A percentile compares a stretch with the other conserved stretches of the same genome.
phyloP scores from a whole-genome alignment of 2,113 vertebrate species.

The Harpagus bidentatus region DNA sequence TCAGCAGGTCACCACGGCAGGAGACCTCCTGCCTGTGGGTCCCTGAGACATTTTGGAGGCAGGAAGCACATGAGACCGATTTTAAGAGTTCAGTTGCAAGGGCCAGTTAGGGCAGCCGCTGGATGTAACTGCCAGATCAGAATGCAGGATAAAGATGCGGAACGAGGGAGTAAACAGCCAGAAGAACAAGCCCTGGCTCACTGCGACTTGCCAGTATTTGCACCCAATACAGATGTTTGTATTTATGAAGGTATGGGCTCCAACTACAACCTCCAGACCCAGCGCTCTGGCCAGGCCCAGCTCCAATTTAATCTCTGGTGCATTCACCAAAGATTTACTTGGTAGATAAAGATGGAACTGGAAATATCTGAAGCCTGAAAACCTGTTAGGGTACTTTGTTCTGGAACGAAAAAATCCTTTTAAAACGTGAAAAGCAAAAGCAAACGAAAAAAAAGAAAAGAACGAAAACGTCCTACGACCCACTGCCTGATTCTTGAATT shows the following conservation, averaged over 20 bases:
- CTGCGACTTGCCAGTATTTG: constrained; percentile 38
- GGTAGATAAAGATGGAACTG: constrained; percentile 52
- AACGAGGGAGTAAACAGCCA: constrained; percentile 12
- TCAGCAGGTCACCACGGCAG: not conserved
- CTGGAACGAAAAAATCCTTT: not conserved
- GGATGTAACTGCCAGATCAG: constrained; percentile 59
- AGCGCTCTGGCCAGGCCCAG: constrained; percentile 26
- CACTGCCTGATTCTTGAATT: constrained; percentile 17
- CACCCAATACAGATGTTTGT: constrained; percentile 24
- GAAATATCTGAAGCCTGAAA: constrained; percentile 50
- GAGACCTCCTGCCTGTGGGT: not conserved
- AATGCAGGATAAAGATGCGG: constrained; percentile 46
- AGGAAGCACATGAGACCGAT: not conserved
- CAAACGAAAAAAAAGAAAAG: not conserved
- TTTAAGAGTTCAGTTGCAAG: constrained; percentile 1
- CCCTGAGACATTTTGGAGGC: not conserved
- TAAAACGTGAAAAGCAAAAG: not conserved
- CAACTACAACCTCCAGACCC: not conserved
- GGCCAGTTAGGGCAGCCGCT: constrained; percentile 45
- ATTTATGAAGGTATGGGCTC: constrained; percentile 18
- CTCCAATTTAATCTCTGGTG: constrained; percentile 46
- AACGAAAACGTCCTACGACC: not conserved
- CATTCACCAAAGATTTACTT: constrained; percentile 46
- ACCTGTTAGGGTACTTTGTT: constrained; percentile 27
- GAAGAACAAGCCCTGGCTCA: constrained; percentile 41